Evolutionary conservation across 2,888 invertebrate species (phyloP).

Genomic region (Spodoptera exigua): DNA sequence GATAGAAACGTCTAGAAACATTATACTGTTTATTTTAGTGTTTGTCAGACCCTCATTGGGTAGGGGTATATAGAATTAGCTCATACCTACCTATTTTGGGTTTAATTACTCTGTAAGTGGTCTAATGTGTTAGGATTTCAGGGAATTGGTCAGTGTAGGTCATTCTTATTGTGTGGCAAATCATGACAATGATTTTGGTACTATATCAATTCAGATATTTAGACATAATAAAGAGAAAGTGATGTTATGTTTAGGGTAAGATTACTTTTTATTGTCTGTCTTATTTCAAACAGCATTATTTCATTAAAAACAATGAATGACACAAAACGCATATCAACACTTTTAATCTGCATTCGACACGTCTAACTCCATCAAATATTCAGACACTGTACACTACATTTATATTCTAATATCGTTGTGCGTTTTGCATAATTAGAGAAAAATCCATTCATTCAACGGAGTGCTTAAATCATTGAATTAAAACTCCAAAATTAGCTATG

Average conservation of each 20-base stretch:
- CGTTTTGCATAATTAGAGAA: constrained; percentile 24
- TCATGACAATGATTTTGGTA: constrained; percentile 42
- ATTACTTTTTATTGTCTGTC: too few species aligned
- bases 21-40: constrained; percentile 16
- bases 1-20: constrained; percentile 6
- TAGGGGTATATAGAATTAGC: constrained; percentile 18
- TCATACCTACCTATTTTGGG: constrained; percentile 25
- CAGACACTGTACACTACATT: constrained; percentile 36
- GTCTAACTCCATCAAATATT: constrained; percentile 17
- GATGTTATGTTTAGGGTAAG: too few species aligned
- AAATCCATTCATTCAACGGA: neutral
- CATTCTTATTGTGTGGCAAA: constrained; percentile 22
- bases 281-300: too few species aligned
- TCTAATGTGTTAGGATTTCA: constrained; percentile 45
- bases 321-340: constrained; percentile 24
- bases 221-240: neutral
- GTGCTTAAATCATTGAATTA: too few species aligned
- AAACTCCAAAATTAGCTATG: too few species aligned
- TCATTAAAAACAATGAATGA: neutral
- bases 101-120: constrained; percentile 40
- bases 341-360: constrained; percentile 24
- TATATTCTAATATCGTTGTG: constrained; percentile 27
- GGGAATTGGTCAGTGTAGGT: constrained; percentile 34
- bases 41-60: constrained; percentile 6
- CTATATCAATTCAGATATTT: constrained; percentile 11